Conservation (phyloP, 1,140 invertebrate genomes). For the Wiebesia pumilae region DNA sequence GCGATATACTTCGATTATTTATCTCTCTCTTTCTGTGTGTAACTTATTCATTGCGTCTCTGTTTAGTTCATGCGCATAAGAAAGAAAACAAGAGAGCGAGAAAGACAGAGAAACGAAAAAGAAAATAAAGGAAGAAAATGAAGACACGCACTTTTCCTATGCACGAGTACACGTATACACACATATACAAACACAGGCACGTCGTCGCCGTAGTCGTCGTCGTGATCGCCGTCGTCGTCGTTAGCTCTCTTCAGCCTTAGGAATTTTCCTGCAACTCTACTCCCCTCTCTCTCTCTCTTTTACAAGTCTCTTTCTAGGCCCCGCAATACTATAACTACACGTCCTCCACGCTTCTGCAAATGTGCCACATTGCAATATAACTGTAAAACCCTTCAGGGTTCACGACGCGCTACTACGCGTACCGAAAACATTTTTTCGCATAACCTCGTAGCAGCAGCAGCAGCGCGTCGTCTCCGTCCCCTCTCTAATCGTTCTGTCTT, state of each 20-base stretch:
- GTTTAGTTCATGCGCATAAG: constrained; percentile 32
- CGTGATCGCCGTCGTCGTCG: constrained; percentile 25
- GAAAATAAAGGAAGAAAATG: constrained; percentile 11
- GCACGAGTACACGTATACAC: neutral
- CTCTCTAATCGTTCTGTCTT: neutral
- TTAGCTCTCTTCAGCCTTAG: constrained; percentile 15
- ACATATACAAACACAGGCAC: neutral
- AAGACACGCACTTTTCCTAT: constrained; percentile 22
- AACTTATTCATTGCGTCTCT: constrained; percentile 15
- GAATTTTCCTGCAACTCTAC: constrained; percentile 36
- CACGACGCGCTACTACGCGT: constrained; percentile 72
- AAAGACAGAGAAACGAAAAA: neutral
- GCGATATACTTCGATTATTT: constrained; percentile 46
- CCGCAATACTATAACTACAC: constrained; percentile 63
- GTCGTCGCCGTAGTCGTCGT: constrained; percentile 18
- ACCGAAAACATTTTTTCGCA: constrained; percentile 74
- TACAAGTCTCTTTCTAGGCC: constrained; percentile 29
- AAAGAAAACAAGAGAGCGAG: constrained; percentile 6
- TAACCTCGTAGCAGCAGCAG: constrained; percentile 64
- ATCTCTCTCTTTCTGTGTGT: constrained; percentile 28
- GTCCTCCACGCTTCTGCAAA: constrained; percentile 74
- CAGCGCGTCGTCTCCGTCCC: constrained; percentile 33
- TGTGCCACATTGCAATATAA: constrained; percentile 76
- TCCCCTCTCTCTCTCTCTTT: constrained; percentile 40
- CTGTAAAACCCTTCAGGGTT: constrained; percentile 76